phyloP scores from a whole-genome alignment of 1,140 invertebrate species.

The Bombus superbus region DNA sequence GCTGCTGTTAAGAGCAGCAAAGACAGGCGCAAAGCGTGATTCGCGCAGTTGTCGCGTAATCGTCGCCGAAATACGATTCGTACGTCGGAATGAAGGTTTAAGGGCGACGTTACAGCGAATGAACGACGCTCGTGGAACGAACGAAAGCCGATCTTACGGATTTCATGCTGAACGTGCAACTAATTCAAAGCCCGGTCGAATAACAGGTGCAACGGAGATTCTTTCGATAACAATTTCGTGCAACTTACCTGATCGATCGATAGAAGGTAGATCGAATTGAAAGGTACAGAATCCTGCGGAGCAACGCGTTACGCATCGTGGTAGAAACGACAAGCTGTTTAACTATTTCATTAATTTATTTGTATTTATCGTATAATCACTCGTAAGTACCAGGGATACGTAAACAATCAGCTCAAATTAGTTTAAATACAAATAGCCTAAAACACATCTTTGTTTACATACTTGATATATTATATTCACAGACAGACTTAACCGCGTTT shows the following conservation, averaged over 20 bases:
- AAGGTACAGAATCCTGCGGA: background rate
- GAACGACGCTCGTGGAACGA: background rate
- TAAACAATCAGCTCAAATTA: slow-evolving; percentile 70
- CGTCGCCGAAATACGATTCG: background rate
- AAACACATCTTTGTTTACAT: slow-evolving; percentile 59
- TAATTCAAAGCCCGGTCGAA: too few species aligned
- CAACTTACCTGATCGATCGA: slow-evolving; percentile 16
- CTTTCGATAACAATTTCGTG: background rate
- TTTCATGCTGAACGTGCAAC: background rate
- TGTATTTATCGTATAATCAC: slow-evolving; percentile 66
- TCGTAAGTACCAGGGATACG: slow-evolving; percentile 65
- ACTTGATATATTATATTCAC: slow-evolving; percentile 62
- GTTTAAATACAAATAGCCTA: slow-evolving; percentile 70
- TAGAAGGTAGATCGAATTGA: background rate
- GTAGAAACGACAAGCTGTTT: background rate
- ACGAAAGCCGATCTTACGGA: too few species aligned
- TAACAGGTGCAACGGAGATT: background rate
- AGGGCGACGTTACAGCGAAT: background rate
- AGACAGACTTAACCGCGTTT: slow-evolving; percentile 54
- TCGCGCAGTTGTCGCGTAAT: too few species aligned
- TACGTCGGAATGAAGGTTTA: background rate
- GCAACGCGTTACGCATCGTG: background rate
- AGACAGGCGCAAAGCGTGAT: too few species aligned
- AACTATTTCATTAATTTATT: slow-evolving; percentile 71
- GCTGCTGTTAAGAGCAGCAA: too few species aligned